These are phyloP conservation scores for Trachymyrmex cornetzi DNA, from an alignment of 1,140 invertebrate species.

Conservation along the genomic window DNA sequence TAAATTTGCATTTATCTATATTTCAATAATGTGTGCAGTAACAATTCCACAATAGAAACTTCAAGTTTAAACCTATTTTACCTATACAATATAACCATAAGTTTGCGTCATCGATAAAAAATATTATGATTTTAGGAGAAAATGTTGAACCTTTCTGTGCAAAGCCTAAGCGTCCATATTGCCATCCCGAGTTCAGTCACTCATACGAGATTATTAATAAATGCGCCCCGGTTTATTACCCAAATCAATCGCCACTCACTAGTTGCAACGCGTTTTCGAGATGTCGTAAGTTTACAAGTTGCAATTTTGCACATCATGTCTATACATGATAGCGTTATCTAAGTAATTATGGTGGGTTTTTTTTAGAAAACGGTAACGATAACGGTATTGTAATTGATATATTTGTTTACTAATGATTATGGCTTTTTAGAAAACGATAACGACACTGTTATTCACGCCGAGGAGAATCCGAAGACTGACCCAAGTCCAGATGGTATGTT, in stretches of 20 bases:
- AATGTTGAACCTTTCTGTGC: slow-evolving; percentile 79
- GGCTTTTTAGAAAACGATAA: slow-evolving; percentile 66
- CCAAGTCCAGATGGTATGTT: slow-evolving; percentile 44
- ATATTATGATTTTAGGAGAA: slow-evolving; percentile 68
- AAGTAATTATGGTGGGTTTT: not conserved
- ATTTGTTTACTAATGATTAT: not conserved
- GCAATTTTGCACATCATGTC: too few species aligned
- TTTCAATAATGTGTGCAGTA: not conserved
- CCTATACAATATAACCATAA: not conserved
- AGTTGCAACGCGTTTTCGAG: slow-evolving; percentile 66
- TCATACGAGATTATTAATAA: slow-evolving; percentile 59
- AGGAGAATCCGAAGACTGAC: not conserved
- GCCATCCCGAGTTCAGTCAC: slow-evolving; percentile 65
- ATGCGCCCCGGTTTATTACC: slow-evolving; percentile 77
- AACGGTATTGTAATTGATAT: not conserved
- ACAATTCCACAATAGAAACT: not conserved
- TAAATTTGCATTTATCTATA: not conserved
- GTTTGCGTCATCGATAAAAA: not conserved
- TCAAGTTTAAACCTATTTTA: not conserved
- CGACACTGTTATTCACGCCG: slow-evolving; percentile 65
- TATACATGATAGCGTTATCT: not conserved
- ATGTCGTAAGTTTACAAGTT: slow-evolving; percentile 79
- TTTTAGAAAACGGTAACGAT: not conserved
- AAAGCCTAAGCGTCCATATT: slow-evolving; percentile 49
- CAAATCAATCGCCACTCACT: slow-evolving; percentile 60